These are phyloP conservation scores for Andrena praecox DNA, from an alignment of 2,888 invertebrate genomes.

Conservation along the genomic window DNA sequence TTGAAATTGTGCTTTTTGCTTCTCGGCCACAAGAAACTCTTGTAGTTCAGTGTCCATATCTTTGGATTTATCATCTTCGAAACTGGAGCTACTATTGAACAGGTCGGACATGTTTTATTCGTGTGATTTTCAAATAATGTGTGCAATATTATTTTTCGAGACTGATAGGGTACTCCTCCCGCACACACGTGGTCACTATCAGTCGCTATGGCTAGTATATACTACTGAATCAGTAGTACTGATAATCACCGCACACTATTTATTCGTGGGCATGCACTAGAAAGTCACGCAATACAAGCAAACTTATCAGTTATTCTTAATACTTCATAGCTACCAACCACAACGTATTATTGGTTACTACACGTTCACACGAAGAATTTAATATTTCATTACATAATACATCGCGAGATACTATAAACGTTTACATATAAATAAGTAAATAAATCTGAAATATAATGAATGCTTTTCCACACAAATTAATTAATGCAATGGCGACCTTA, in stretches of 20 bases:
- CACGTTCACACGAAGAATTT: not conserved
- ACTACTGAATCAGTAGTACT: not conserved
- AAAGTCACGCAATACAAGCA: not conserved
- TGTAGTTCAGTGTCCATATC: slow-evolving; percentile 90
- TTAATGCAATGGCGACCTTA: not conserved
- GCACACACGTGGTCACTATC: slow-evolving; percentile 40
- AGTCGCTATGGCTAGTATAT: too few species aligned
- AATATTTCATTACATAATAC: not conserved
- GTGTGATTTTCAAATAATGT: slow-evolving; percentile 10
- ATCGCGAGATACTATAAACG: not conserved
- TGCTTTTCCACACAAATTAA: not conserved
- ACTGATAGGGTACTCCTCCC: slow-evolving; percentile 3
- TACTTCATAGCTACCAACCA: not conserved
- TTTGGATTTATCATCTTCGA: slow-evolving; percentile 82
- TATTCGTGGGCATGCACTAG: not conserved
- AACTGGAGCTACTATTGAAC: slow-evolving; percentile 69
- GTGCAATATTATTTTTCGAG: not conserved
- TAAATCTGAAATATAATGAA: not conserved
- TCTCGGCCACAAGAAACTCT: slow-evolving; percentile 93
- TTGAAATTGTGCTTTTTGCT: slow-evolving; percentile 95
- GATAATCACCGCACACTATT: slow-evolving; percentile 20
- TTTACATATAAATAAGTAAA: not conserved
- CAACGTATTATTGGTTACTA: slow-evolving; percentile 8
- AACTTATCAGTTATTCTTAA: not conserved
- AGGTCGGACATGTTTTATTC: slow-evolving; percentile 77